Evolutionary conservation across 1,140 invertebrate species (phyloP).

Genomic region (Pseudomyrmex concolor): DNA sequence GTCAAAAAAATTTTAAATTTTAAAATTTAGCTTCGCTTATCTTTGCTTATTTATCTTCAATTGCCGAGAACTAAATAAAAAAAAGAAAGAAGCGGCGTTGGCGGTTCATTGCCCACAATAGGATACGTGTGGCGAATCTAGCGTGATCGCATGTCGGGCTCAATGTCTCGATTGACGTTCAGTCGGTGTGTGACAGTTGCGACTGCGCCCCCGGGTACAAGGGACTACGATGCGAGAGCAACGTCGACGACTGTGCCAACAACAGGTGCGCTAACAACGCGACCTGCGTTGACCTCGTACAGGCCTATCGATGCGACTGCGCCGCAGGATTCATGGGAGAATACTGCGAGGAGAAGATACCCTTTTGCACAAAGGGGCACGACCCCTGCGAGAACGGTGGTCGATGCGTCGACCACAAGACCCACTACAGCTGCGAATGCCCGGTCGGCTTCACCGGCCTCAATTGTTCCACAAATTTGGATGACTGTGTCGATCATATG

Average conservation of each 20-base stretch:
- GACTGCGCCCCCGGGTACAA: conserved; percentile 94
- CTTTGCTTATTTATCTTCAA: not conserved
- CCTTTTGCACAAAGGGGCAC: conserved; percentile 93
- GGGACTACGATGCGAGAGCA: conserved; percentile 95
- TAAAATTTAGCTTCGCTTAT: not conserved
- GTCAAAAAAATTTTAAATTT: not conserved
- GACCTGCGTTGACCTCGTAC: conserved; percentile 93
- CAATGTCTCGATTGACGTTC: conserved; percentile 81
- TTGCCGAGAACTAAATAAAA: not conserved
- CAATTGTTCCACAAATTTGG: conserved; percentile 96
- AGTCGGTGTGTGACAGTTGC: conserved; percentile 88
- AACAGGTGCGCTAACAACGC: conserved; percentile 96
- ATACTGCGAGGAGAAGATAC: conserved; percentile 96
- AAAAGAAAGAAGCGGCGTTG: conserved; percentile 25
- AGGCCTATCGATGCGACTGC: conserved; percentile 94
- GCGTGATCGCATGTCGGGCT: conserved; percentile 76
- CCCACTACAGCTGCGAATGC: conserved; percentile 97
- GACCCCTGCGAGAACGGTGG: conserved; percentile 98
- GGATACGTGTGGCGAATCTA: conserved; percentile 69
- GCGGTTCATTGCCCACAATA: conserved; percentile 14
- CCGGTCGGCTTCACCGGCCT: conserved; percentile 94
- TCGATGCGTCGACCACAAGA: conserved; percentile 94
- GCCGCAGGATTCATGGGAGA: conserved; percentile 94
- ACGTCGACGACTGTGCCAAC: conserved; percentile 94
- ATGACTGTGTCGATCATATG: conserved; percentile 96